Conservation (phyloP, 2,888 invertebrate genomes). For the Stenodera caucasica region DNA sequence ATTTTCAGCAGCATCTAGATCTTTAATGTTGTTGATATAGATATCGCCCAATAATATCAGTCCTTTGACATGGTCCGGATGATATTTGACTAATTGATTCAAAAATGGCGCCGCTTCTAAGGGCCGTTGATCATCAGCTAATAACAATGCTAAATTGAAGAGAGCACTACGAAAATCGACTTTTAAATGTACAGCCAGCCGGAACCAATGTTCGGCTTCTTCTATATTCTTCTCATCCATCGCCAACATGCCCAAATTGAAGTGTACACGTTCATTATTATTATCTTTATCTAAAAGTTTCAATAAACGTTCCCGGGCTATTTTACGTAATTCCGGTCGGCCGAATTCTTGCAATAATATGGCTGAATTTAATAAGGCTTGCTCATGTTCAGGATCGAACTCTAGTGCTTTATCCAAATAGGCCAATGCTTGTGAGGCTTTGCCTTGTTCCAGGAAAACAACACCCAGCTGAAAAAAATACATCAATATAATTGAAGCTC, state of each 20-base stretch:
- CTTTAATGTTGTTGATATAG: slow-evolving; percentile 93
- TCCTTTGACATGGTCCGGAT: slow-evolving; percentile 94
- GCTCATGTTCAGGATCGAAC: slow-evolving; percentile 92
- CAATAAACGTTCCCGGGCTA: slow-evolving; percentile 78
- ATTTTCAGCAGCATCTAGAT: slow-evolving; percentile 90
- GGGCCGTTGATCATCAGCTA: slow-evolving; percentile 86
- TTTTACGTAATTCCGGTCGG: slow-evolving; percentile 74
- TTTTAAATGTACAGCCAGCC: slow-evolving; percentile 80
- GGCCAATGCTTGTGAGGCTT: slow-evolving; percentile 85
- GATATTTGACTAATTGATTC: slow-evolving; percentile 85
- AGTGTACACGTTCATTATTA: slow-evolving; percentile 88
- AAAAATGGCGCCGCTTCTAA: slow-evolving; percentile 91
- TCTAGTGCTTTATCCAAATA: slow-evolving; percentile 92
- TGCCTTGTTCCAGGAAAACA: slow-evolving; percentile 89
- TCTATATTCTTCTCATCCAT: slow-evolving; percentile 92
- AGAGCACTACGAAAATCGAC: slow-evolving; percentile 90
- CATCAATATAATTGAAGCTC: too few species aligned
- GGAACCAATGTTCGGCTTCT: slow-evolving; percentile 88
- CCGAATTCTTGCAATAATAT: slow-evolving; percentile 91
- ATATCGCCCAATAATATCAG: slow-evolving; percentile 92
- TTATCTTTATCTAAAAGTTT: slow-evolving; percentile 76
- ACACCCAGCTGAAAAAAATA: slow-evolving; percentile 78
- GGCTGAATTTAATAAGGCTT: slow-evolving; percentile 92
- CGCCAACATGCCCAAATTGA: slow-evolving; percentile 94
- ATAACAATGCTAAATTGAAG: slow-evolving; percentile 87